These are phyloP conservation scores for Cotesia glomerata DNA, from an alignment of 1,140 invertebrate genomes.

Conservation along the genomic window DNA sequence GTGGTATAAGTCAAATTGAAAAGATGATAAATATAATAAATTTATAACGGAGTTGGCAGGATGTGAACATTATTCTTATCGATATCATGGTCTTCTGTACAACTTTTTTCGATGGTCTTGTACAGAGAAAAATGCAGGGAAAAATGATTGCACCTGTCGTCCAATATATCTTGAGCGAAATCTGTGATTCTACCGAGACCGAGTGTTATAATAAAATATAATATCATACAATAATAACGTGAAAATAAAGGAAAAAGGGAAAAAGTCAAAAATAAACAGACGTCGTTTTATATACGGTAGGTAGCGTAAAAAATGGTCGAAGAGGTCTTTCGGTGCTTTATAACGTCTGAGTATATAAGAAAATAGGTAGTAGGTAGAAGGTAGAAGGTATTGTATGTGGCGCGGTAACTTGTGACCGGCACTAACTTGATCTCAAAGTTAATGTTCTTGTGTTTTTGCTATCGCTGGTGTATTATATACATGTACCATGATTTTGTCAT, in stretches of 20 bases:
- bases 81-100: neutral
- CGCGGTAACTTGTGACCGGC: constrained; percentile 31
- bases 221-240: neutral
- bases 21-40: too few relatives aligned
- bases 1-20: too few relatives aligned
- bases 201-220: neutral
- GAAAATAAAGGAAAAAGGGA: neutral
- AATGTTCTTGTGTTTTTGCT: too few relatives aligned
- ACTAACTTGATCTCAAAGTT: constrained; percentile 47
- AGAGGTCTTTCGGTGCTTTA: neutral
- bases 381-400: too few relatives aligned
- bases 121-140: neutral
- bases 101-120: neutral
- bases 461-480: too few relatives aligned
- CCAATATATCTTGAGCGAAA: neutral
- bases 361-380: too few relatives aligned
- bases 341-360: too few relatives aligned
- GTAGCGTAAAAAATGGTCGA: neutral
- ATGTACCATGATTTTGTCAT: constrained; percentile 35
- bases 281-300: neutral
- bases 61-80: neutral
- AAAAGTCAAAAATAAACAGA: neutral
- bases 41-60: neutral
- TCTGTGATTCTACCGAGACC: too few relatives aligned
- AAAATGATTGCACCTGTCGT: neutral